These are phyloP conservation scores for Stylophora pistillata DNA, from an alignment of 64 coral and sea anemone genomes.

Conservation along the genomic window DNA sequence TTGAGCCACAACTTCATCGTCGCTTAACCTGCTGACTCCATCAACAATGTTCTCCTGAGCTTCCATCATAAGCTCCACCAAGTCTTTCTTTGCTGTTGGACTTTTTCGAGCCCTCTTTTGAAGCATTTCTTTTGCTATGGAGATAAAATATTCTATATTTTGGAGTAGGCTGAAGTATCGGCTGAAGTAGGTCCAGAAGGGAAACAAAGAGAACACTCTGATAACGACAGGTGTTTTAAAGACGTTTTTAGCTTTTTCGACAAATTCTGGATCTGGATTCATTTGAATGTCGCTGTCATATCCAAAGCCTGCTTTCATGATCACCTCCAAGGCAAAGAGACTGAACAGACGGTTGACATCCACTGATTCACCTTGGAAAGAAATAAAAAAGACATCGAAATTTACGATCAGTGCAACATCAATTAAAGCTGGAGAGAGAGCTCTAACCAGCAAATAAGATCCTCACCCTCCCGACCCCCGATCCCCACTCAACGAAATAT, in stretches of 20 bases:
- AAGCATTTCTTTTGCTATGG: constrained; percentile 41
- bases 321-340: constrained; percentile 68
- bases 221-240: constrained; percentile 25
- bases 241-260: constrained; percentile 45
- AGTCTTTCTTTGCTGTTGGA: neutral
- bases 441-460: neutral
- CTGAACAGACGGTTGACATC: constrained; percentile 57
- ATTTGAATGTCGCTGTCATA: constrained; percentile 47
- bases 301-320: constrained; percentile 64
- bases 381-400: neutral
- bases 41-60: constrained; percentile 57
- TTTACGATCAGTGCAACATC: neutral
- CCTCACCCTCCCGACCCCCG: too few relatives aligned
- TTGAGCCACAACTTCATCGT: constrained; percentile 65
- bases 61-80: constrained; percentile 79
- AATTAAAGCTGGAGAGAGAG: neutral
- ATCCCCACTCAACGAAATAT: too few relatives aligned
- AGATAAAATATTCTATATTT: constrained; percentile 29
- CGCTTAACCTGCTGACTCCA: neutral
- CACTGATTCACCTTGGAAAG: constrained; percentile 45
- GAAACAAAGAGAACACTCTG: constrained; percentile 59
- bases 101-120: constrained; percentile 17
- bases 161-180: constrained; percentile 18
- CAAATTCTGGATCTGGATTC: constrained; percentile 18
- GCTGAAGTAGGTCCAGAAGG: constrained; percentile 32